phyloP scores from a whole-genome alignment of 2,113 vertebrate species.

The Trochalopteron elliotii region DNA sequence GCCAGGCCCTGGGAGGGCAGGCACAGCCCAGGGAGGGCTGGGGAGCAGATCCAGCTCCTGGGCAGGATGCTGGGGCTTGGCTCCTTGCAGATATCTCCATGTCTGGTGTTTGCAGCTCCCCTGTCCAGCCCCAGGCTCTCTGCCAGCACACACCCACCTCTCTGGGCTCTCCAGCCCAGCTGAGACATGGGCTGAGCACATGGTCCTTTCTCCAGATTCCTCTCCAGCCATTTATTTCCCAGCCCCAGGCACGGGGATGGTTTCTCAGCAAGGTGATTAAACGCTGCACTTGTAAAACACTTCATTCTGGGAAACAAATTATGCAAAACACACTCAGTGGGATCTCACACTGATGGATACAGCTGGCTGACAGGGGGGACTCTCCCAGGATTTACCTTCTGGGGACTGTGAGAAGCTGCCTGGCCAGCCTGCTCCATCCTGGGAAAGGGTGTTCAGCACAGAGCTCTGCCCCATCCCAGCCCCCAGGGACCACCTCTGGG shows the following conservation, averaged over 20 bases:
- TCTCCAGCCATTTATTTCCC: not conserved
- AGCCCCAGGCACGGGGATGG: not conserved
- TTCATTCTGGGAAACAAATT: conserved; percentile 24
- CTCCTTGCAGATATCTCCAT: fast-evolving
- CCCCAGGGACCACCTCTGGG: not conserved
- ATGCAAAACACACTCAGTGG: conserved; percentile 21
- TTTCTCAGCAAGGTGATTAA: conserved; percentile 46
- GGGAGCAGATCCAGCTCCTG: not conserved
- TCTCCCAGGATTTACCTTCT: not conserved
- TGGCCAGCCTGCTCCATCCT: not conserved
- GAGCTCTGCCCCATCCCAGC: not conserved
- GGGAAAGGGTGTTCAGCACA: not conserved
- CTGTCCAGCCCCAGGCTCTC: not conserved
- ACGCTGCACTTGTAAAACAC: not conserved
- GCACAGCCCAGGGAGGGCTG: fast-evolving
- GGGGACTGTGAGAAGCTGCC: not conserved
- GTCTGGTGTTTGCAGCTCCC: not conserved
- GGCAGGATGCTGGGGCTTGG: not conserved
- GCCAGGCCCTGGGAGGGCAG: not conserved
- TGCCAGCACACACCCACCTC: not conserved
- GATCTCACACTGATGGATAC: not conserved
- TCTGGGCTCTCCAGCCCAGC: not conserved
- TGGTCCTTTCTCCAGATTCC: not conserved
- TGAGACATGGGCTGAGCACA: fast-evolving
- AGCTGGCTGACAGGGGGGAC: not conserved